Percentiles rank a stretch among this genome's conserved stretches.
These are phyloP conservation scores for Molothrus ater DNA, from an alignment of 2,797 vertebrate genomes.

Conservation along the genomic window DNA sequence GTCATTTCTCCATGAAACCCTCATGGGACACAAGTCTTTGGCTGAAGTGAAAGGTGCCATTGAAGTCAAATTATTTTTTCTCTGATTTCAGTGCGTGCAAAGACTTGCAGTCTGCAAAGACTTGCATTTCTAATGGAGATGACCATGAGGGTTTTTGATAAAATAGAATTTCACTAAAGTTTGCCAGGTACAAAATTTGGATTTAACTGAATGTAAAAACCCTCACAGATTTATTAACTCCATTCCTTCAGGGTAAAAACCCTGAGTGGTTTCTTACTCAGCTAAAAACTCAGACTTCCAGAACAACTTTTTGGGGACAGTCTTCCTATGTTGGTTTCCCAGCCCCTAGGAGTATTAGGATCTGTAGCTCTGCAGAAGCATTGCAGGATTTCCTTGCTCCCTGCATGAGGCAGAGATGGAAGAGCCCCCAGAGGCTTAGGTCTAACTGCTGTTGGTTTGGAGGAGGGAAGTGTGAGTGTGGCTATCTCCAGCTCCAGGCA, in stretches of 20 bases:
- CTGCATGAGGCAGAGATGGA: not conserved
- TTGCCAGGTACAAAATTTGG: not conserved
- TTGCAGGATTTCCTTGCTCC: not conserved
- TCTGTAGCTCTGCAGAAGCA: not conserved
- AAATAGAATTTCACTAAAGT: not conserved
- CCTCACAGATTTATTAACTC: not conserved
- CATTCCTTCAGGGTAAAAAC: not conserved
- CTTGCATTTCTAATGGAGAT: not conserved
- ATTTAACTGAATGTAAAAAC: not conserved
- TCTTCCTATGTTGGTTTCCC: not conserved
- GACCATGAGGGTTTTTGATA: not conserved
- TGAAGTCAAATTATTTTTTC: not conserved
- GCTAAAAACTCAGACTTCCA: not conserved
- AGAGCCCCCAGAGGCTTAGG: not conserved
- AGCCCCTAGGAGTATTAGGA: accelerated
- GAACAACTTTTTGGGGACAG: not conserved
- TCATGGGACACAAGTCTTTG: not conserved
- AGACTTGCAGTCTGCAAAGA: not conserved
- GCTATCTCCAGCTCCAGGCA: not conserved
- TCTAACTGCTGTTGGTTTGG: not conserved
- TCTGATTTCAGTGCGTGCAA: not conserved
- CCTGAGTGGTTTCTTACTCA: not conserved
- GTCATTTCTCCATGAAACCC: not conserved
- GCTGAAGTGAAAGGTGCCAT: not conserved
- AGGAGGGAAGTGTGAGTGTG: not conserved